Conservation (phyloP, 2,113 vertebrate genomes). For the Embiotoca jacksoni region DNA sequence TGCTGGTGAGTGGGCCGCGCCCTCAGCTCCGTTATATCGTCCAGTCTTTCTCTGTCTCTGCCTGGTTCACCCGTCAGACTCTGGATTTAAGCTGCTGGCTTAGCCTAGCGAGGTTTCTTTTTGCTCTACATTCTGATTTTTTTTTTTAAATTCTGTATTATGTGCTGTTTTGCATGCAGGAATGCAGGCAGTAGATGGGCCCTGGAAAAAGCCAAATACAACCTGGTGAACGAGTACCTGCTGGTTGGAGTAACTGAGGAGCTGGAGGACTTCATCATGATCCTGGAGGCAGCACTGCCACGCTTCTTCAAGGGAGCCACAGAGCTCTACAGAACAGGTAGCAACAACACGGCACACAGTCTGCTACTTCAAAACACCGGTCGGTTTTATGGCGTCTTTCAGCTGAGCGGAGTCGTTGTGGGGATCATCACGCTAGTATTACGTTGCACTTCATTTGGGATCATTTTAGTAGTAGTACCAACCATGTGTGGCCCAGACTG, state of each 20-base stretch:
- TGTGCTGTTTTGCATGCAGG: slow-evolving; percentile 82
- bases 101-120: too few relatives aligned
- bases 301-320: slow-evolving; percentile 97
- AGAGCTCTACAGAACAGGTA: slow-evolving; percentile 95
- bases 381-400: neutral
- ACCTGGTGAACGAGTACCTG: slow-evolving; percentile 97
- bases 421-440: neutral
- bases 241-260: slow-evolving; percentile 98
- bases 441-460: neutral
- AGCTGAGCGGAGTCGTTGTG: neutral
- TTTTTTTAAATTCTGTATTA: too few relatives aligned
- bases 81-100: too few relatives aligned
- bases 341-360: neutral
- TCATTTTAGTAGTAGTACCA: neutral
- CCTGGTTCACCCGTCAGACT: too few relatives aligned
- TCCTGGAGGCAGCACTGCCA: slow-evolving; percentile 94
- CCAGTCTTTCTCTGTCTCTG: too few relatives aligned
- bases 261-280: slow-evolving; percentile 98
- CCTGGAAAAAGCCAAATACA: slow-evolving; percentile 97
- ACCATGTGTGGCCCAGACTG: neutral
- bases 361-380: neutral
- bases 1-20: slow-evolving; percentile 90
- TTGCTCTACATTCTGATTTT: too few relatives aligned
- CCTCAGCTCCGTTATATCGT: too few relatives aligned
- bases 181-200: slow-evolving; percentile 96